phyloP scores from a whole-genome alignment of 2,797 vertebrate species.

The Galagoides demidoff region DNA sequence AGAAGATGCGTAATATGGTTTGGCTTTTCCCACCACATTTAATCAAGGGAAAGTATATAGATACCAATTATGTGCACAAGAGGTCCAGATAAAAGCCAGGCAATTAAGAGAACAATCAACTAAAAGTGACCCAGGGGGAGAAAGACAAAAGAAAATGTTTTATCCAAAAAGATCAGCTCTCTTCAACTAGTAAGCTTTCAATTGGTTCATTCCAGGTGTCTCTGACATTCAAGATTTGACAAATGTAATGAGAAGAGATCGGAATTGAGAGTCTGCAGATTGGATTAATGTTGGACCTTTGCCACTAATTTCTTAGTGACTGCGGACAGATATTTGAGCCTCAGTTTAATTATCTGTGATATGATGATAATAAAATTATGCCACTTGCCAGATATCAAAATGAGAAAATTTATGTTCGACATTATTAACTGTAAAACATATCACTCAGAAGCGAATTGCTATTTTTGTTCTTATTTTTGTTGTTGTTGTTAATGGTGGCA shows the following conservation, averaged over 20 bases:
- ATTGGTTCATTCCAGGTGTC: not conserved
- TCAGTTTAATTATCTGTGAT: slow-evolving; percentile 53
- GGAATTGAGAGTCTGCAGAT: not conserved
- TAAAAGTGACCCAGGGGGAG: not conserved
- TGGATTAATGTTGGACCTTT: slow-evolving; percentile 40
- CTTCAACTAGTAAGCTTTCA: not conserved
- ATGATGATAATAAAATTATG: not conserved
- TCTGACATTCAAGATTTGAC: not conserved
- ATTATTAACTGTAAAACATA: not conserved
- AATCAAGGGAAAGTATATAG: not conserved
- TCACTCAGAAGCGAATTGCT: not conserved
- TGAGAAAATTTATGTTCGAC: not conserved
- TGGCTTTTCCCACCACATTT: not conserved
- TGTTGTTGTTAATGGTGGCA: not conserved
- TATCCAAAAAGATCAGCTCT: not conserved
- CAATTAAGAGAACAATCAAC: not conserved
- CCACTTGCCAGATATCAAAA: not conserved
- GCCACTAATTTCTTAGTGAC: slow-evolving; percentile 50
- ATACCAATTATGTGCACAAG: not conserved
- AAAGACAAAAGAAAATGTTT: not conserved
- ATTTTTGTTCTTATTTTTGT: not conserved
- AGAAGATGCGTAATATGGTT: not conserved
- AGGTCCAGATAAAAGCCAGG: not conserved
- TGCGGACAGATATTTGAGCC: not conserved
- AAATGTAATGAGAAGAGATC: not conserved